Evolutionary conservation across 2,888 invertebrate species (phyloP).

Genomic region (Blomia tropicalis): DNA sequence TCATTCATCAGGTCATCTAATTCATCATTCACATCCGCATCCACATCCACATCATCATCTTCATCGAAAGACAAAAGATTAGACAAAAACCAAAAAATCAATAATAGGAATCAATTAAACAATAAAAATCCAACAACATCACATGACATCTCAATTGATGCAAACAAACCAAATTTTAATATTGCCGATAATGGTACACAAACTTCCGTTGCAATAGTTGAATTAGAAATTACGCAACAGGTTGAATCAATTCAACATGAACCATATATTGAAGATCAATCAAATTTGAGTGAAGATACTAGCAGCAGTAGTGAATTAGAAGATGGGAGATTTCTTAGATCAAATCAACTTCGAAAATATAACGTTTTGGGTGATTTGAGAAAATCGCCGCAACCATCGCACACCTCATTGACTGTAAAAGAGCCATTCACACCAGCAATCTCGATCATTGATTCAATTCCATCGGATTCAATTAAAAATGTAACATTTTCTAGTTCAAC

Average conservation of each 20-base stretch:
- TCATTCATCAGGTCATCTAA: slow-evolving; percentile 13
- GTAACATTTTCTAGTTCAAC: background rate
- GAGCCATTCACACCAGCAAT: background rate
- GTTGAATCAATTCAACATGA: too few species aligned
- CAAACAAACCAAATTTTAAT: background rate
- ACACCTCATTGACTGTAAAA: background rate
- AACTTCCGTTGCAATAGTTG: too few species aligned
- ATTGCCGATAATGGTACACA: too few species aligned
- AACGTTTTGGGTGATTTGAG: too few species aligned
- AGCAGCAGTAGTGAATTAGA: too few species aligned
- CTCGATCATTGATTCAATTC: background rate
- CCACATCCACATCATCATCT: background rate
- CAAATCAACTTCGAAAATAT: too few species aligned
- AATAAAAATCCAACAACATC: background rate
- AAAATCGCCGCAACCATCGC: background rate
- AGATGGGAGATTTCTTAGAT: too few species aligned
- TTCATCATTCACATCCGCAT: background rate
- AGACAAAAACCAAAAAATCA: background rate
- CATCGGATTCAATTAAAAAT: background rate
- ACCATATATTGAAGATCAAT: too few species aligned
- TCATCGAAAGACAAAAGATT: background rate
- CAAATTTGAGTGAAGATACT: too few species aligned
- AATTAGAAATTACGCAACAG: too few species aligned
- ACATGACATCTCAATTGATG: background rate
- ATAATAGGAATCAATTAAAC: background rate